A percentile compares a stretch with the other conserved stretches of the same genome.
These are phyloP conservation scores for Cerceris rybyensis DNA, from an alignment of 2,888 invertebrate species.

Conservation along the genomic window DNA sequence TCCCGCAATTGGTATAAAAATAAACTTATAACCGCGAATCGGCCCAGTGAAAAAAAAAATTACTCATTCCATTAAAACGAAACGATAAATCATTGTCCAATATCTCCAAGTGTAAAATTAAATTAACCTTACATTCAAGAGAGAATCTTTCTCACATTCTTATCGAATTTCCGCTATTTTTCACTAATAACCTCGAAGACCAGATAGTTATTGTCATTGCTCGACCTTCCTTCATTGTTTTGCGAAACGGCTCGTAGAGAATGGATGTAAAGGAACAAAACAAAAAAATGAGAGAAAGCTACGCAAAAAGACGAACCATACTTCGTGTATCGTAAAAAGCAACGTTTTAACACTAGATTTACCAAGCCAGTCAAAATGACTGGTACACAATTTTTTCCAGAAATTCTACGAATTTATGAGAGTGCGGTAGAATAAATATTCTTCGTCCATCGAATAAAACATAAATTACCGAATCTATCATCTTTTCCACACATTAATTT, in stretches of 20 bases:
- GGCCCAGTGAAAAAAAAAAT: constrained; percentile 8
- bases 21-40: neutral
- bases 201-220: neutral
- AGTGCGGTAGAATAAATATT: no score
- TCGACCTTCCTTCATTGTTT: neutral
- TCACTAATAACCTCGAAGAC: neutral
- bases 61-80: constrained; percentile 15
- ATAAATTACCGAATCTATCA: no score
- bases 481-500: no score
- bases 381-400: no score
- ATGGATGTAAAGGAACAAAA: no score
- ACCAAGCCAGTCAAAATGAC: no score
- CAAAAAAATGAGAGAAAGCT: no score
- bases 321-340: no score
- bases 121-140: constrained; percentile 42
- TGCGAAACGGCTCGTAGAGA: neutral
- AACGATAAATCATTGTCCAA: constrained; percentile 20
- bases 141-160: neutral
- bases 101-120: constrained; percentile 36
- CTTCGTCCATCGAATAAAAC: no score
- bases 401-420: no score
- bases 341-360: no score
- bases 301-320: no score
- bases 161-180: neutral
- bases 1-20: constrained; percentile 11